These are phyloP conservation scores for Hyperoplus lanceolatus DNA, from an alignment of 2,797 vertebrate genomes.

Conservation along the genomic window DNA sequence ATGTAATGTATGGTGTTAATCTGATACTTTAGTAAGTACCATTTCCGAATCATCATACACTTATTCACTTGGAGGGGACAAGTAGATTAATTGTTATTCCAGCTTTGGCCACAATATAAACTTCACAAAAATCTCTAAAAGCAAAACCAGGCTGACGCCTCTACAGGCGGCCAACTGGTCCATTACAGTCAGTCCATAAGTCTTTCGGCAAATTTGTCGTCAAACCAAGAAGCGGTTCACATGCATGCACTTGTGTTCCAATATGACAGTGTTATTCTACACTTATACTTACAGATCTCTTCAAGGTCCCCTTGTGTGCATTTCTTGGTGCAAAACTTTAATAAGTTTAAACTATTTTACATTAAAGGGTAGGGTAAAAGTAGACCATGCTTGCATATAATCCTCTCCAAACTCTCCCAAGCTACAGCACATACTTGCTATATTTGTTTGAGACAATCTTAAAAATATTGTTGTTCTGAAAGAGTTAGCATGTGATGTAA, in stretches of 20 bases:
- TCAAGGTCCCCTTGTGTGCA: not conserved
- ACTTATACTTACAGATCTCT: slow-evolving; percentile 4
- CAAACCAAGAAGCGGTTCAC: slow-evolving; percentile 21
- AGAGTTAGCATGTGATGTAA: not conserved
- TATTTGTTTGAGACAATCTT: slow-evolving; percentile 10
- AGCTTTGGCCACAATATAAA: not conserved
- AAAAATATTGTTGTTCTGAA: not conserved
- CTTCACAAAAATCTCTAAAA: not conserved
- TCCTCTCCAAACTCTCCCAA: slow-evolving; percentile 21
- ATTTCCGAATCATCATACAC: not conserved
- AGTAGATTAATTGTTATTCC: not conserved
- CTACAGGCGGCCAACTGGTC: not conserved
- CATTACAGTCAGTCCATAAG: slow-evolving; percentile 22
- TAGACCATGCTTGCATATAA: not conserved
- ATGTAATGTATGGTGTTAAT: not conserved
- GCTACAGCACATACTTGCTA: slow-evolving; percentile 17
- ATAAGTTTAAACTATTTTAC: slow-evolving; percentile 24
- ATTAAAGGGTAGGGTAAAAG: slow-evolving; percentile 1
- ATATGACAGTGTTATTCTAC: slow-evolving; percentile 31
- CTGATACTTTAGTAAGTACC: not conserved
- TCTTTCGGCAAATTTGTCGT: slow-evolving; percentile 20
- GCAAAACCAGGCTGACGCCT: not conserved
- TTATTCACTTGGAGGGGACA: not conserved
- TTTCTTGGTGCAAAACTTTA: slow-evolving; percentile 23
- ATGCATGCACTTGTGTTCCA: slow-evolving; percentile 11